Conservation (phyloP, 1,140 invertebrate species). For the Dreissena rostriformis region DNA sequence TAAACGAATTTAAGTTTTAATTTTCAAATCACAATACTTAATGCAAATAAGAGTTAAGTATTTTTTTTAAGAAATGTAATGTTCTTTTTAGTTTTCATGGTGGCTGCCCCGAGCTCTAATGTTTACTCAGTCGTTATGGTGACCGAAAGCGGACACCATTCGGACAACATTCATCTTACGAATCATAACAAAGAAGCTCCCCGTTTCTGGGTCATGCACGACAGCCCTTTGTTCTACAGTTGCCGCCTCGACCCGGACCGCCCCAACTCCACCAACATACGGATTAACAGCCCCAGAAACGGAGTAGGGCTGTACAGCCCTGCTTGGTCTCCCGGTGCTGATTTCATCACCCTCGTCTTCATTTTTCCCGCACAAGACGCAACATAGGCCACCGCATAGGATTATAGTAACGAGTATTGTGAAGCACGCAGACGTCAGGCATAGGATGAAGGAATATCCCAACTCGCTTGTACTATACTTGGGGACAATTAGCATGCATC, state of each 20-base stretch:
- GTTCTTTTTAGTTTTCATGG: too few species aligned
- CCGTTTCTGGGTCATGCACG: slow-evolving; percentile 19
- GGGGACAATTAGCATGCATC: background rate
- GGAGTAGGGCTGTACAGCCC: background rate
- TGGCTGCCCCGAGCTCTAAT: too few species aligned
- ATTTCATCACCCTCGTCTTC: background rate
- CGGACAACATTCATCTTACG: background rate
- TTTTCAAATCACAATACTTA: too few species aligned
- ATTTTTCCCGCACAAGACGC: too few species aligned
- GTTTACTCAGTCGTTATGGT: too few species aligned
- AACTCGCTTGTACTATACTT: background rate
- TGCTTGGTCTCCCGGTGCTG: background rate
- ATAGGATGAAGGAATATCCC: background rate
- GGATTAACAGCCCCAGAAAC: background rate
- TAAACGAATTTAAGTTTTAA: too few species aligned
- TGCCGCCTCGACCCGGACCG: background rate
- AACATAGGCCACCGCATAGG: background rate
- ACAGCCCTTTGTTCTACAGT: slow-evolving; percentile 19
- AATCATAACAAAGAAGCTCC: slow-evolving; percentile 4
- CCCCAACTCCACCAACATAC: background rate
- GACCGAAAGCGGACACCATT: too few species aligned
- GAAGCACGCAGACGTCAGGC: background rate
- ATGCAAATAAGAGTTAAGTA: too few species aligned
- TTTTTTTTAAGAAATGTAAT: too few species aligned
- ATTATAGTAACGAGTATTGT: background rate